Conservation (phyloP, 2,888 invertebrate species). For the Calameuta idolon region DNA sequence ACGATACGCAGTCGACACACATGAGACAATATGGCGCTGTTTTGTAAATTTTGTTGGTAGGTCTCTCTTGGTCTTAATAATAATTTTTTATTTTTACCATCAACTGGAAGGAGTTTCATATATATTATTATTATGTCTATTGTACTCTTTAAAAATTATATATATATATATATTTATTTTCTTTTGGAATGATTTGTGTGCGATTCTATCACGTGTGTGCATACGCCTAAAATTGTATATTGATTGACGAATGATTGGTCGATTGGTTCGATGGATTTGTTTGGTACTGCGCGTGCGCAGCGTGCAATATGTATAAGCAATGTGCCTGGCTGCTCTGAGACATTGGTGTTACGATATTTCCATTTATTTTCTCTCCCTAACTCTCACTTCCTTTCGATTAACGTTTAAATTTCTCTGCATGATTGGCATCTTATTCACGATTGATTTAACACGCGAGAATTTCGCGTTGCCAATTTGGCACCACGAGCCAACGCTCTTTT, state of each 20-base stretch:
- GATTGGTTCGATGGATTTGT: background rate
- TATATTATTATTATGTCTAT: background rate
- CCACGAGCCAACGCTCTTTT: background rate
- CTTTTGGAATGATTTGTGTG: background rate
- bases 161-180: background rate
- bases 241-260: background rate
- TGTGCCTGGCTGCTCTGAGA: background rate
- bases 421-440: background rate
- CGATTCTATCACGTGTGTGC: background rate
- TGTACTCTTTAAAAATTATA: background rate
- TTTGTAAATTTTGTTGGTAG: background rate
- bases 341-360: background rate
- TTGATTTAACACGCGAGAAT: background rate
- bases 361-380: background rate
- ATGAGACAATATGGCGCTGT: background rate
- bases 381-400: background rate
- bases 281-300: background rate
- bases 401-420: background rate
- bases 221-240: background rate
- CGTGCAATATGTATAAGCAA: background rate
- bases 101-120: background rate
- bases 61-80: background rate
- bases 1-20: background rate
- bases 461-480: background rate
- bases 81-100: background rate